A percentile compares a stretch with the other conserved stretches of the same genome.
Conservation (phyloP, 2,113 vertebrate genomes). For the Platichthys flesus region DNA sequence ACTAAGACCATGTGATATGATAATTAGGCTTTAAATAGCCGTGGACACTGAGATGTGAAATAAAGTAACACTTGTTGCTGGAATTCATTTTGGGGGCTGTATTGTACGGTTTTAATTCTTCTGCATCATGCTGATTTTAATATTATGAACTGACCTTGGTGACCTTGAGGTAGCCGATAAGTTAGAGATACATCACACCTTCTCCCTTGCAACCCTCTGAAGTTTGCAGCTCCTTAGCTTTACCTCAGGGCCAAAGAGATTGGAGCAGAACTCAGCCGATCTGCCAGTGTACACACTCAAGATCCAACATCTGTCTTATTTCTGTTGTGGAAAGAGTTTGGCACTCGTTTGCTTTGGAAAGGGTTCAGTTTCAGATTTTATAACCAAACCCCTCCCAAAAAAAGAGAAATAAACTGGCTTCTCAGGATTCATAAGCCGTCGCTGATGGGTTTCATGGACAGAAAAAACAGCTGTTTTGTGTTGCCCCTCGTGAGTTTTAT, state of each 20-base stretch:
- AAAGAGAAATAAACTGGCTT: conserved; percentile 58
- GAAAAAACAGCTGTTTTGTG: conserved; percentile 79
- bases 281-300: conserved; percentile 54
- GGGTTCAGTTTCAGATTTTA: conserved; percentile 61
- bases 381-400: conserved; percentile 20
- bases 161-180: conserved; percentile 45
- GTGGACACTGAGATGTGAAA: not conserved
- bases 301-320: conserved; percentile 75
- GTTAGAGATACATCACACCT: conserved; percentile 18
- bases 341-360: conserved; percentile 43
- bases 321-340: conserved; percentile 57
- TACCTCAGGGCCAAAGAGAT: conserved; percentile 1
- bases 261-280: conserved; percentile 47
- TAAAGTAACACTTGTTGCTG: not conserved
- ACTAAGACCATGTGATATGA: not conserved
- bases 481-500: conserved; percentile 76
- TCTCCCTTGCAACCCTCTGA: no score
- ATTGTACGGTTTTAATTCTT: conserved; percentile 3
- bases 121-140: conserved; percentile 15
- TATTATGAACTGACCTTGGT: conserved; percentile 41
- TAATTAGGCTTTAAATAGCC: not conserved
- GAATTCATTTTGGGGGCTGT: not conserved
- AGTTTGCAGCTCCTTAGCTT: no score
- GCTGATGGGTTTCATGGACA: conserved; percentile 39
- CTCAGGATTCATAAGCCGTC: conserved; percentile 65